Conservation (phyloP, 2,888 invertebrate species). For the Folsomia manolachei region DNA sequence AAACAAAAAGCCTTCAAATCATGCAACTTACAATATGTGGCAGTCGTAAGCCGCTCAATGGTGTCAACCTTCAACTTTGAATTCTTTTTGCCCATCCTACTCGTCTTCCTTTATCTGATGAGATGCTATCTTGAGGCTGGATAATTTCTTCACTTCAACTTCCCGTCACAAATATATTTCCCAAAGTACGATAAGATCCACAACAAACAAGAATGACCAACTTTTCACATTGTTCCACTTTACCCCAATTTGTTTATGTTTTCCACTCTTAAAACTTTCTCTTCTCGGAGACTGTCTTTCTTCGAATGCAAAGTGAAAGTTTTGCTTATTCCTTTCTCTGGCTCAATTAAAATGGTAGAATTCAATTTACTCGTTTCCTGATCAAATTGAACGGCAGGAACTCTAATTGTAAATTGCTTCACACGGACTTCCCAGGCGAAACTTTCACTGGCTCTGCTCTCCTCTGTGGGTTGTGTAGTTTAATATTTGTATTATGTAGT, state of each 20-base stretch:
- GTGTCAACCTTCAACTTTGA: slow-evolving; percentile 94
- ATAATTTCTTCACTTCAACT: background rate
- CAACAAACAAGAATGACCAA: background rate
- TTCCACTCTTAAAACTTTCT: background rate
- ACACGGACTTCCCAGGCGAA: too few species aligned
- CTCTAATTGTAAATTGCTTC: too few species aligned
- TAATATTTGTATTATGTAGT: too few species aligned
- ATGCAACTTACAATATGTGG: slow-evolving; percentile 85
- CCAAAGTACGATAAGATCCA: background rate
- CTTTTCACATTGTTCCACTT: background rate
- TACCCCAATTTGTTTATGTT: background rate
- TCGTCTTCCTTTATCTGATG: background rate
- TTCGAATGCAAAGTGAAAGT: too few species aligned
- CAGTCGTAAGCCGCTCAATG: slow-evolving; percentile 84
- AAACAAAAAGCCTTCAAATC: background rate
- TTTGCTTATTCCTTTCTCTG: too few species aligned
- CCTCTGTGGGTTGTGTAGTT: too few species aligned
- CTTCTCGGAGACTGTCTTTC: background rate
- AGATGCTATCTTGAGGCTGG: background rate
- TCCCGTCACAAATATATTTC: background rate
- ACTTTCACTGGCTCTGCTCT: too few species aligned
- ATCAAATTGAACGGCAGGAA: too few species aligned
- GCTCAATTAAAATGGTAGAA: too few species aligned
- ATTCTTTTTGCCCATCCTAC: slow-evolving; percentile 86
- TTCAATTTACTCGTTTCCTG: too few species aligned